A percentile compares a stretch with the other conserved stretches of the same genome.
Evolutionary conservation across 2,888 invertebrate genomes (phyloP).

Genomic region (Eilema griseolum): DNA sequence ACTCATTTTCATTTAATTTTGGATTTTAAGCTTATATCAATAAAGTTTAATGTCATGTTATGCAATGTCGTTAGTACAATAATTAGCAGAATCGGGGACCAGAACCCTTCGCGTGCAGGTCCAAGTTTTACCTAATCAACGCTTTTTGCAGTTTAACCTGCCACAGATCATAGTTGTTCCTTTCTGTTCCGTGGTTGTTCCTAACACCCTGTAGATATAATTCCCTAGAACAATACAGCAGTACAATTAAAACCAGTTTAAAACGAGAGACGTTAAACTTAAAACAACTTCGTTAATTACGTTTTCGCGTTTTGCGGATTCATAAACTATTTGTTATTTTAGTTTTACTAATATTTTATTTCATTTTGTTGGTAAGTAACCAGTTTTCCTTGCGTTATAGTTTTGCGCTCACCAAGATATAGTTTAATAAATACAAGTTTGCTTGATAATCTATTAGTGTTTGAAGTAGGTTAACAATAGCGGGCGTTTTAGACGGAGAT

Average conservation of each 20-base stretch:
- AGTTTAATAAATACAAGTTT: neutral
- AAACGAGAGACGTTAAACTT: conserved; percentile 43
- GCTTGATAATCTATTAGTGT: neutral
- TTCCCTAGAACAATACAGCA: conserved; percentile 31
- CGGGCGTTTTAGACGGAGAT: no score
- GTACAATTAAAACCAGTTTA: conserved; percentile 40
- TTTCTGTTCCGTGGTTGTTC: neutral
- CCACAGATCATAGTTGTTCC: neutral
- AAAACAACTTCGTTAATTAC: conserved; percentile 48
- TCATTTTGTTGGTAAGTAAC: conserved; percentile 14
- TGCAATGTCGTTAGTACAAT: no score
- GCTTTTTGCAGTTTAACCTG: neutral
- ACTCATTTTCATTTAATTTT: no score
- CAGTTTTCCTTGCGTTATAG: neutral
- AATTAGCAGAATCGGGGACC: no score
- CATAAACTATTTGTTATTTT: conserved; percentile 40
- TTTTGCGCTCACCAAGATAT: neutral
- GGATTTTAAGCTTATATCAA: no score
- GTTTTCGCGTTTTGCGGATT: conserved; percentile 49
- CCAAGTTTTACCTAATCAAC: no score
- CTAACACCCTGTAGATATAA: conserved; percentile 3
- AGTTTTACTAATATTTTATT: conserved; percentile 24
- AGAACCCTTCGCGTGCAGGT: no score
- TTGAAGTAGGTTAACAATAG: no score
- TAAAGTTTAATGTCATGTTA: no score